A percentile compares a stretch with the other conserved stretches of the same genome.
Conservation (phyloP, 2,888 invertebrate species). For the Chrysolina americana region DNA sequence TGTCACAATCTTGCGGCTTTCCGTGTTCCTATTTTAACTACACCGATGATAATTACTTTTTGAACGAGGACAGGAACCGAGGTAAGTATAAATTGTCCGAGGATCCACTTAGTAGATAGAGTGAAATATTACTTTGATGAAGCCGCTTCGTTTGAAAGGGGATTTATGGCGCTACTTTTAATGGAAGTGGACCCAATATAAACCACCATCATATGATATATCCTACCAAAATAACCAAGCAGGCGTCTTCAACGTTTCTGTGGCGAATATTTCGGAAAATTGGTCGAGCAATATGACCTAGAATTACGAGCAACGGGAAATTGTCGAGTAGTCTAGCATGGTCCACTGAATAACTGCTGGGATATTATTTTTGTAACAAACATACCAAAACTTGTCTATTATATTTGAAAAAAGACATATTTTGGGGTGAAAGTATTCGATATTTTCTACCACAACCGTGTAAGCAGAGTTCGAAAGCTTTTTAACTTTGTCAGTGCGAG, state of each 20-base stretch:
- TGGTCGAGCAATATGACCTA: neutral
- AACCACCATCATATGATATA: conserved; percentile 3
- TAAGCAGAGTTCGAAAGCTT: no score
- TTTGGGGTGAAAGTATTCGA: no score
- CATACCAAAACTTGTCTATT: no score
- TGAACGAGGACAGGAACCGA: conserved; percentile 4
- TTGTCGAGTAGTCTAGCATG: no score
- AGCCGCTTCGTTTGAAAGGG: conserved; percentile 3
- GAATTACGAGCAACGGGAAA: no score
- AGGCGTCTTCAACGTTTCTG: neutral
- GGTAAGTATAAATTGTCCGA: conserved; percentile 17
- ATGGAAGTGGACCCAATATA: conserved; percentile 18
- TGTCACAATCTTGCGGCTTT: neutral
- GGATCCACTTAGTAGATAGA: conserved; percentile 12
- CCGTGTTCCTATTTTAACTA: neutral
- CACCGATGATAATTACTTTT: conserved; percentile 8
- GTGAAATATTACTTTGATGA: conserved; percentile 14
- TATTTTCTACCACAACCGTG: no score
- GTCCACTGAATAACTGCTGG: no score
- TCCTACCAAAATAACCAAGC: neutral
- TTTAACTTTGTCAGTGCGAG: no score
- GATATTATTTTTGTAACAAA: no score
- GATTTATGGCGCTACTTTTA: conserved; percentile 7
- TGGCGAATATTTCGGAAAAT: neutral
- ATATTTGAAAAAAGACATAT: no score